phyloP scores from a whole-genome alignment of 2,888 invertebrate genomes.

The Diplolepis rosae region DNA sequence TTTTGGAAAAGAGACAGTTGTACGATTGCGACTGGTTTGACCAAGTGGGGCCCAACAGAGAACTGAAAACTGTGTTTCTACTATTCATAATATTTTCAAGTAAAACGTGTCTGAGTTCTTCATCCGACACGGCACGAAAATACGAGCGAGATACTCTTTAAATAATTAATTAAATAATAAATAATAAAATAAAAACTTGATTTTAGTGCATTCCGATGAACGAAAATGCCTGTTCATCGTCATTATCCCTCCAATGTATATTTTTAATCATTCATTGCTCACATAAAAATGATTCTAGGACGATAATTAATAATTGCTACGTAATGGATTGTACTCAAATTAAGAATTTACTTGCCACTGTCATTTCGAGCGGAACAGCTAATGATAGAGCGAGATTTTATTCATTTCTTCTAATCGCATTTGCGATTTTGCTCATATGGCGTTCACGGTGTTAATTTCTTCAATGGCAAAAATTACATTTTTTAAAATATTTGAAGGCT shows the following conservation, averaged over 20 bases:
- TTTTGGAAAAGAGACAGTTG: conserved; percentile 24
- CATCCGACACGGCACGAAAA: conserved; percentile 39
- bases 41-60: conserved; percentile 43
- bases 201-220: conserved; percentile 44
- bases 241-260: conserved; percentile 57
- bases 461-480: neutral
- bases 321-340: conserved; percentile 4
- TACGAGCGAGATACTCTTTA: neutral
- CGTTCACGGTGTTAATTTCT: neutral
- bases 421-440: conserved; percentile 21
- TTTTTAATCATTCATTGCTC: conserved; percentile 60
- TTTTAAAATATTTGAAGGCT: no score
- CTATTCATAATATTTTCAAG: conserved; percentile 41
- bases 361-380: conserved; percentile 10
- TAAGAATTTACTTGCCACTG: conserved; percentile 4
- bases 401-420: conserved; percentile 14
- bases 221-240: conserved; percentile 44
- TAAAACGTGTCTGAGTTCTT: conserved; percentile 40
- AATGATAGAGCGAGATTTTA: conserved; percentile 12
- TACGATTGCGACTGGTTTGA: conserved; percentile 37
- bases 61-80: conserved; percentile 41
- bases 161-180: neutral
- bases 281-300: conserved; percentile 47
- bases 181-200: conserved; percentile 29
- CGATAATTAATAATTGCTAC: conserved; percentile 17